phyloP scores from a whole-genome alignment of 2,888 invertebrate species.

The Apamea crenata region DNA sequence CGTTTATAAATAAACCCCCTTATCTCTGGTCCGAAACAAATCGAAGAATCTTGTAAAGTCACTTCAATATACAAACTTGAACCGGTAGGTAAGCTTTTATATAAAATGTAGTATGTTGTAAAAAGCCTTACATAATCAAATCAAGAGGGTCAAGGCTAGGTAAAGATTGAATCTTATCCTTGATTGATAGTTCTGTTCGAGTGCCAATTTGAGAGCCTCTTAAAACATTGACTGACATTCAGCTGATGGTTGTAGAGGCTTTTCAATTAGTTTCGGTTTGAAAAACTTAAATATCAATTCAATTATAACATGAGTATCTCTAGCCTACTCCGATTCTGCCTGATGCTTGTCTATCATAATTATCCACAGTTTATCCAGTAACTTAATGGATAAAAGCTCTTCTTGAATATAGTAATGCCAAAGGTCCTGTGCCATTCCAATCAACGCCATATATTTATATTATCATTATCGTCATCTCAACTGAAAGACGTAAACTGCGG shows the following conservation, averaged over 20 bases:
- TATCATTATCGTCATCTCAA: background rate
- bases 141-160: constrained; percentile 42
- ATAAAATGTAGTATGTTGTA: background rate
- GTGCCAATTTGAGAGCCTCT: constrained; percentile 45
- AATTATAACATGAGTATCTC: background rate
- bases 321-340: background rate
- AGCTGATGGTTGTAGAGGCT: background rate
- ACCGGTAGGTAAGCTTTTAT: background rate
- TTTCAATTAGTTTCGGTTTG: constrained; percentile 29
- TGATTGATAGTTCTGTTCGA: constrained; percentile 30
- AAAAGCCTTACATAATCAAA: background rate
- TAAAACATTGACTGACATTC: constrained; percentile 35
- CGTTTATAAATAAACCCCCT: background rate
- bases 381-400: background rate
- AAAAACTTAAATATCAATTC: background rate
- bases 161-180: constrained; percentile 12
- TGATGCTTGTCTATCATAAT: no score
- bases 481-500: background rate
- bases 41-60: background rate
- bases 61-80: background rate
- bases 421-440: background rate
- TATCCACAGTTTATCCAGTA: background rate
- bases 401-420: background rate
- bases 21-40: background rate
- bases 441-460: background rate